Evolutionary conservation across 2,888 invertebrate species (phyloP).

Genomic region (Podotricha telesiphe): DNA sequence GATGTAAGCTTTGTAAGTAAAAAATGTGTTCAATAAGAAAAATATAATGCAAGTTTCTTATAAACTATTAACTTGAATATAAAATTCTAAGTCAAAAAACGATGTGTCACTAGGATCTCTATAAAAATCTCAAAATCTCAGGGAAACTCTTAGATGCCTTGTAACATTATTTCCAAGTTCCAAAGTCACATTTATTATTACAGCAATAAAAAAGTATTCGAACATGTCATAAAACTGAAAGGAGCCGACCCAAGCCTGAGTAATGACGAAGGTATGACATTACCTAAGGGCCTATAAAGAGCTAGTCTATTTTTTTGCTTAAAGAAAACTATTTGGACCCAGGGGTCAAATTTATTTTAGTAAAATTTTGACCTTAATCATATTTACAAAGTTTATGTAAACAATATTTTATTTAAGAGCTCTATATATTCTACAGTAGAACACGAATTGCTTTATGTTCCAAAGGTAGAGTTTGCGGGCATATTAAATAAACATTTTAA

Average conservation of each 20-base stretch:
- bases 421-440: not conserved
- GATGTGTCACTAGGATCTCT: not conserved
- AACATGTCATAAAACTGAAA: constrained; percentile 25
- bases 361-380: constrained; percentile 5
- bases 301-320: constrained; percentile 13
- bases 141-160: constrained; percentile 1
- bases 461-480: constrained; percentile 15
- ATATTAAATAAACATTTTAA: constrained; percentile 29
- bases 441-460: constrained; percentile 1
- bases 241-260: constrained; percentile 10
- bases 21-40: too few relatives aligned
- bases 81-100: too few relatives aligned
- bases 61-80: too few relatives aligned
- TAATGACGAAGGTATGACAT: constrained; percentile 26
- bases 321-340: constrained; percentile 4
- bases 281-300: constrained; percentile 8
- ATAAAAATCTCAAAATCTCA: constrained; percentile 11
- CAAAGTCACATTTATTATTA: constrained; percentile 18
- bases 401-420: constrained; percentile 8
- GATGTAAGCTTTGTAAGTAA: too few relatives aligned
- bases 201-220: constrained; percentile 16
- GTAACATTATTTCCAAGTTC: constrained; percentile 12
- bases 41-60: too few relatives aligned
- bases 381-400: constrained; percentile 14
- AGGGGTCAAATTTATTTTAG: constrained; percentile 9